These are phyloP conservation scores for Pseudolycoriella hygida DNA, from an alignment of 2,888 invertebrate genomes.

Conservation along the genomic window DNA sequence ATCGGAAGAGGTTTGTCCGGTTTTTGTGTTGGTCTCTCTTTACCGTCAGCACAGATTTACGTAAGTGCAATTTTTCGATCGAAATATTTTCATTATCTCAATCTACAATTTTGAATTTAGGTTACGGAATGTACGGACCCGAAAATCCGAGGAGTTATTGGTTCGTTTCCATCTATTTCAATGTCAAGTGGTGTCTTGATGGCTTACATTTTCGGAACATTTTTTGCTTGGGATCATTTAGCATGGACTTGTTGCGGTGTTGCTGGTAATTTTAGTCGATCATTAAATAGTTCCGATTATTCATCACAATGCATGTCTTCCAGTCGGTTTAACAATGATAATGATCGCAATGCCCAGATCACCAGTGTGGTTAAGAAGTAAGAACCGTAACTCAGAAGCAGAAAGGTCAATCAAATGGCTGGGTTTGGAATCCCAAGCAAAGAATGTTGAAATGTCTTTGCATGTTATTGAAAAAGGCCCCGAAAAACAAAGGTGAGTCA, in stretches of 20 bases:
- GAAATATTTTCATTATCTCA: no score
- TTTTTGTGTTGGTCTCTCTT: slow-evolving; percentile 37
- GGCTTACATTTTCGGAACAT: slow-evolving; percentile 38
- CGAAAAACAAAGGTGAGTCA: no score
- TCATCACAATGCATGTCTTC: no score
- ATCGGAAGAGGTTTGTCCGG: slow-evolving; percentile 39
- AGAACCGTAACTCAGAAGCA: slow-evolving; percentile 31
- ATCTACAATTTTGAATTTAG: slow-evolving; percentile 17
- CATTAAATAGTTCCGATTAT: not conserved
- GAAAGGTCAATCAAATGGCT: slow-evolving; percentile 34
- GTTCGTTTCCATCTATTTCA: slow-evolving; percentile 44
- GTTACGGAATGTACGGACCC: slow-evolving; percentile 45
- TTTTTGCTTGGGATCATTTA: slow-evolving; percentile 38
- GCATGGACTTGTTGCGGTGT: slow-evolving; percentile 36
- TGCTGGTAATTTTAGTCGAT: slow-evolving; percentile 25
- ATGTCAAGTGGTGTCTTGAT: slow-evolving; percentile 44
- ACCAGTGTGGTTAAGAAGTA: slow-evolving; percentile 36
- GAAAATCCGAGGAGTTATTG: slow-evolving; percentile 42
- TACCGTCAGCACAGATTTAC: slow-evolving; percentile 44
- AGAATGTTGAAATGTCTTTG: no score
- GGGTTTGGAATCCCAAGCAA: slow-evolving; percentile 25
- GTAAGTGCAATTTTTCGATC: slow-evolving; percentile 21
- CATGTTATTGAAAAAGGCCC: no score
- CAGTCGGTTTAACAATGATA: slow-evolving; percentile 20
- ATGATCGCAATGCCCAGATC: slow-evolving; percentile 41